Base-by-base conservation (phyloP, 2,113 vertebrate species). In the Epinephelus cyanopodus region DNA sequence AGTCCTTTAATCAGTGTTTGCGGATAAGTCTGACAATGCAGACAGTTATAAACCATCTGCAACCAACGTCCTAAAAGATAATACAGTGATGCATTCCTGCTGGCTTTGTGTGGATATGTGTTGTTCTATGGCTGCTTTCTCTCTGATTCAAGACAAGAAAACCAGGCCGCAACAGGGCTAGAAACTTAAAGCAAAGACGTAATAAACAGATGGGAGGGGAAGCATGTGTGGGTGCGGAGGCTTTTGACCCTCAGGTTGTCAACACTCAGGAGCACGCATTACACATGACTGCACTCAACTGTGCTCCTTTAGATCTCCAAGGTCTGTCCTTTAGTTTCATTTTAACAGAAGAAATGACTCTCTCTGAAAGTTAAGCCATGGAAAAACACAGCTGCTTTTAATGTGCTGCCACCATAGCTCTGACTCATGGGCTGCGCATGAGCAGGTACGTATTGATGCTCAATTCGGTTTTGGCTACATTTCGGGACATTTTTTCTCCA, bases 381-480 rank as follows among this genome's bases (percentile, higher is more conserved):
- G 80, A 90, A 86, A 90, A 89, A 65, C 72, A 82, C 82, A 78
- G 82, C 82, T 83, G 87, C 60, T 77, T 86, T 80, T 56, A 64
- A 84, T 81, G 73, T 61, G 58, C 45, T 63, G 48, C 39, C 60
- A 58, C 74, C 62, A 54, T 54, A 73, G 50, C 12, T 53, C 39
- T 86, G 83, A 82, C 53, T 83, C 79, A 69, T 53, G 48, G 68
- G 19, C 47, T 52, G 53, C 1, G 37, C 53, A 25, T 3, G 6
- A 57, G 19, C 50, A 17, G 8, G 9, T 39, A 74, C 68, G 63
- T 37, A 25, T 4, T 12, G 60, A 80, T 53, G 45, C 48, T 77
- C 37, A 52, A 12, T 53, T 66, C 19, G 65, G 15, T 75, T 83
- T 65, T 72, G 60, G 67, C 29, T 18, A 9, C 4, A 33, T 21